Evolutionary conservation across 2,113 vertebrate genomes (phyloP), one percentile per base, ranked within the genome.

Genomic region (Planiliza haematocheilus): DNA sequence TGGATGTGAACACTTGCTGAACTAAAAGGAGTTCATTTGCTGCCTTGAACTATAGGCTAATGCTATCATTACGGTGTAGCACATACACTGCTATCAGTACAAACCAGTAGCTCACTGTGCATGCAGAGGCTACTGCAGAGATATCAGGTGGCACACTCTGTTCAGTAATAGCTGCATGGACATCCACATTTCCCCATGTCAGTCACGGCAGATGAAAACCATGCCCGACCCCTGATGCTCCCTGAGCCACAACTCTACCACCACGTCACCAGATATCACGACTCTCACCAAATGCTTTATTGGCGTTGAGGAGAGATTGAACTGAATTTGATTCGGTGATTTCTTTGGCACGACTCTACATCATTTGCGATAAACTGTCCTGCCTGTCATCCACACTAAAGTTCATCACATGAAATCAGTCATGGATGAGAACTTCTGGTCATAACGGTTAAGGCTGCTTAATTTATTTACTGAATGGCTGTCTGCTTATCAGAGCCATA

Each of bases 191-290:
- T 38, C 14, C 51, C 36, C 16, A 3, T 20, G n/a, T 77, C 30
- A 18, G 46, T 48, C 55, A n/a, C 24, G 49, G 59, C 46, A 63
- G 53, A 76, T 77, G 70, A 41, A 70, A 82, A 50, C 43, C 0
- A 21, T 52, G 16, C 1, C 1, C 62, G 82, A 75, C 81, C 73
- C 50, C 49, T 14, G n/a, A 71, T 13, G 59, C 66, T 52, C 67
- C 45, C 70, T 52, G 55, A 79, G 63, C 75, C 80, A 68, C 77
- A 73, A 13, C 63, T 65, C 1, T 4, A 49, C 58, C 36, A 46
- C 39, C 52, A 41, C 58, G 65, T 79, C 56, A 42, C 65, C 65
- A 67, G 59, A 37, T 63, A 42, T 42, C 7, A 70, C 49, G 63
- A 77, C 64, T 62, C 7, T 11, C 43, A 21, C 5, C 24, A 14